Evolutionary conservation across 2,888 invertebrate species (phyloP).

Genomic region (Torymus aiolomorphi): DNA sequence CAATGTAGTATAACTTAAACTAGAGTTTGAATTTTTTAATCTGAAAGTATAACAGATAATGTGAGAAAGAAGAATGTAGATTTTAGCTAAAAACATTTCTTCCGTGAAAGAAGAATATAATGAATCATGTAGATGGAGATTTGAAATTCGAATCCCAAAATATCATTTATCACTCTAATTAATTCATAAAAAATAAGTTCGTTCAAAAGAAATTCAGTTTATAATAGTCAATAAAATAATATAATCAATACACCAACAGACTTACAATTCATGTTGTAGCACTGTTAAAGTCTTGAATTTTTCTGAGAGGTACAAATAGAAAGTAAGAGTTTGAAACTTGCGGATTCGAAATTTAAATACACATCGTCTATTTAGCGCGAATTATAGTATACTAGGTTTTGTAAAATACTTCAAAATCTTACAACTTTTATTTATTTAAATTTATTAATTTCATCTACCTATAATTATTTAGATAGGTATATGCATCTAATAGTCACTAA

Average conservation of each 20-base stretch:
- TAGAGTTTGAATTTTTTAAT: conserved; percentile 48
- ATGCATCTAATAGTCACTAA: not conserved
- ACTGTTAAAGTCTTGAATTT: conserved; percentile 65
- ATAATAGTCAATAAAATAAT: conserved; percentile 47
- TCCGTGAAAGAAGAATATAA: conserved; percentile 42
- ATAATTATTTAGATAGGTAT: conserved; percentile 15
- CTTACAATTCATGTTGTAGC: conserved; percentile 61
- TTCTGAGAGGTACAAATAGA: conserved; percentile 75
- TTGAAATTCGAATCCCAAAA: conserved; percentile 47
- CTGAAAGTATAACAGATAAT: conserved; percentile 40
- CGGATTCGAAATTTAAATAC: conserved; percentile 68
- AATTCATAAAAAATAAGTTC: conserved; percentile 29
- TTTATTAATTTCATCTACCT: conserved; percentile 5
- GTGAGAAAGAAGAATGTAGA: conserved; percentile 31
- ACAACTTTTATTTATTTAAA: conserved; percentile 45
- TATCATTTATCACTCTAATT: conserved; percentile 23
- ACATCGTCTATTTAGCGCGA: conserved; percentile 59
- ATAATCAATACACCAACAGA: conserved; percentile 46
- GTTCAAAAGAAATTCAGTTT: conserved; percentile 18
- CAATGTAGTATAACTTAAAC: conserved; percentile 47
- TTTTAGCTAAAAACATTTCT: conserved; percentile 43
- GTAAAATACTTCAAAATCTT: conserved; percentile 54
- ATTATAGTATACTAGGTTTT: conserved; percentile 49
- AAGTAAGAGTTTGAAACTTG: conserved; percentile 62
- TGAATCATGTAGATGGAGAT: conserved; percentile 38